Conservation (phyloP, 2,797 vertebrate genomes). For the Pempheris klunzingeri region DNA sequence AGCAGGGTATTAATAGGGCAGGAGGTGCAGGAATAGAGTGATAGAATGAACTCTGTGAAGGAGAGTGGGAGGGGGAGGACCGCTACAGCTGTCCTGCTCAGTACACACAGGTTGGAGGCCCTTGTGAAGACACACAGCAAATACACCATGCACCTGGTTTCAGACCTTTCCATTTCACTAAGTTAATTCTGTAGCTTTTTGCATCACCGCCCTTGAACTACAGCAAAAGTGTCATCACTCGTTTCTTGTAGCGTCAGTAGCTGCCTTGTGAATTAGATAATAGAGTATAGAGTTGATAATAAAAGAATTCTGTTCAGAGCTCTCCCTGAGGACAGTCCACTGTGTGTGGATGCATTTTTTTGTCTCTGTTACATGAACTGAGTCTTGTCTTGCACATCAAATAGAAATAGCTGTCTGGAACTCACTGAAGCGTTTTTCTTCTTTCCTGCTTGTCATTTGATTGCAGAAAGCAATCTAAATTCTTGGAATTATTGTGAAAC, state of each 20-base stretch:
- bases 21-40: slow-evolving; percentile 90
- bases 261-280: neutral
- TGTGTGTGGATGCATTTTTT: neutral
- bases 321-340: neutral
- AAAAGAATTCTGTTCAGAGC: neutral
- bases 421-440: neutral
- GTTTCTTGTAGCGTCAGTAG: neutral
- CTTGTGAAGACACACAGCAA: slow-evolving; percentile 16
- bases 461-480: neutral
- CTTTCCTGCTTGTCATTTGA: neutral
- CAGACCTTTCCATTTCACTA: neutral
- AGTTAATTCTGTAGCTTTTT: slow-evolving; percentile 7
- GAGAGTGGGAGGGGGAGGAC: slow-evolving; percentile 71
- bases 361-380: neutral
- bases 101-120: slow-evolving; percentile 64
- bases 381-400: neutral
- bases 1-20: slow-evolving; percentile 93
- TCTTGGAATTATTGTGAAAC: neutral
- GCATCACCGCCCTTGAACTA: neutral
- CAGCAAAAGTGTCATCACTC: slow-evolving; percentile 2
- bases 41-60: slow-evolving; percentile 90
- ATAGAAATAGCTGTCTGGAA: neutral
- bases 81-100: slow-evolving; percentile 86
- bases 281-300: neutral
- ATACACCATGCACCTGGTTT: slow-evolving; percentile 14